Evolutionary conservation across 2,797 vertebrate species (phyloP).

Genomic region (Scyliorhinus canicula): DNA sequence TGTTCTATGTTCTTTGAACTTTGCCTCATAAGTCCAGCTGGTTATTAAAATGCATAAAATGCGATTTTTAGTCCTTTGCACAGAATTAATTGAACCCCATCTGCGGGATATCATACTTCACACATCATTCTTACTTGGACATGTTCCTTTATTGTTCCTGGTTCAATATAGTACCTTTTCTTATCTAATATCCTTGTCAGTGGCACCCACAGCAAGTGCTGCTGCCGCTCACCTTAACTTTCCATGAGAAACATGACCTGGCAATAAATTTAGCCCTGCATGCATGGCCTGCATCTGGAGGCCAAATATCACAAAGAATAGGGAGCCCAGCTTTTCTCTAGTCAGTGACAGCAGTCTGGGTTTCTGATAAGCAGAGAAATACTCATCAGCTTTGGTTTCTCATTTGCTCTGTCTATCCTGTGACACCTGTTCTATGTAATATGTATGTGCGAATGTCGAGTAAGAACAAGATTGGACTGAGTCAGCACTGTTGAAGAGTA

Average conservation of each 20-base stretch:
- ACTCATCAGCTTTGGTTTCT: not conserved
- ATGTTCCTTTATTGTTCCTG: not conserved
- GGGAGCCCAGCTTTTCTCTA: not conserved
- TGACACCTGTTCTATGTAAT: not conserved
- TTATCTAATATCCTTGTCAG: not conserved
- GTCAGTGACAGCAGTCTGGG: not conserved
- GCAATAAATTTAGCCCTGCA: not conserved
- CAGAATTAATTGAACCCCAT: not conserved
- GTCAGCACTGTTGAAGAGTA: not conserved
- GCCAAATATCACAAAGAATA: not conserved
- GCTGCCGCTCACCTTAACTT: not conserved
- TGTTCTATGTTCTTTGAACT: not conserved
- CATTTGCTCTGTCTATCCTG: not conserved
- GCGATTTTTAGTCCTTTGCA: not conserved
- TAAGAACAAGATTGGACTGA: not conserved
- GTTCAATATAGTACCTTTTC: not conserved
- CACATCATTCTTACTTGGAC: not conserved
- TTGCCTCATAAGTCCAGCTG: not conserved
- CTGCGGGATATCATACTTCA: not conserved
- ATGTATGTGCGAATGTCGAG: not conserved
- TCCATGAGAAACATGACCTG: not conserved
- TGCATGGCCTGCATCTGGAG: not conserved
- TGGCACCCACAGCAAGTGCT: not conserved
- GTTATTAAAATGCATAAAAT: not conserved
- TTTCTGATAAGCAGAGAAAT: not conserved